Evolutionary conservation across 1,140 invertebrate genomes (phyloP), one percentile per base, ranked within the genome.

Genomic region (Brachionus manjavacas): DNA sequence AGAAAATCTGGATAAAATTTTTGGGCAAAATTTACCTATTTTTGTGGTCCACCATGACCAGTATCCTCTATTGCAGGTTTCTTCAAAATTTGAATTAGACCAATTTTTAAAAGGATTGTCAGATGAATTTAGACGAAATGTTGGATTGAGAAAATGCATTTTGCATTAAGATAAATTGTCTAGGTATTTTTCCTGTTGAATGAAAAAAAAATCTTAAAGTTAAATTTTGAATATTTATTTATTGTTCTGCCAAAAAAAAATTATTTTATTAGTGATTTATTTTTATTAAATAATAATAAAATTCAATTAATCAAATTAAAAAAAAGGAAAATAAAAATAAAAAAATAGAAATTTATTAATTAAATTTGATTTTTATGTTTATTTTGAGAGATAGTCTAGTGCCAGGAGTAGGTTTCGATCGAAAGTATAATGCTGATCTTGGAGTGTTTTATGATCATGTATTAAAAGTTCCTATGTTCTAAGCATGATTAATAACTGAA

Each of bases 201-300:
- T 60, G n/a, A 7, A 11, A 60, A 60, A 20, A 60, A 60, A 23
- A 20, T 20, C 16, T 60, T 16, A 20, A 20, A 25, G 52, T 20
- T 60, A 60, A 20, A 60, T 60, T 60, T 60, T 60, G 43, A 60
- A 60, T 9, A 60, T 68, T 68, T 68, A 31, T 39, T 68, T 68
- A n/a, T 68, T 68, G 25, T 31, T 35, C 8, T 72, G n/a, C 35
- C 16, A 20, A 72, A 39, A 72, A 68, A 28, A 68, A 20, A 12
- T 72, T 70, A 31, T 70, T 31, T 43, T 72, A 72, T 41, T 72
- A 41, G 31, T 72, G 16, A 41, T 16, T 41, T 41, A 41, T 41
- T 72, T 41, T 72, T 72, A 72, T 68, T 16, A 41, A 39, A 72
- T 72, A 72, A 72, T 72, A 72, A 72, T 23, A 72, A 72, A 72